A percentile compares a stretch with the other conserved stretches of the same genome.
These are phyloP conservation scores for Colossoma macropomum DNA, from an alignment of 2,113 vertebrate species.

Conservation along the genomic window DNA sequence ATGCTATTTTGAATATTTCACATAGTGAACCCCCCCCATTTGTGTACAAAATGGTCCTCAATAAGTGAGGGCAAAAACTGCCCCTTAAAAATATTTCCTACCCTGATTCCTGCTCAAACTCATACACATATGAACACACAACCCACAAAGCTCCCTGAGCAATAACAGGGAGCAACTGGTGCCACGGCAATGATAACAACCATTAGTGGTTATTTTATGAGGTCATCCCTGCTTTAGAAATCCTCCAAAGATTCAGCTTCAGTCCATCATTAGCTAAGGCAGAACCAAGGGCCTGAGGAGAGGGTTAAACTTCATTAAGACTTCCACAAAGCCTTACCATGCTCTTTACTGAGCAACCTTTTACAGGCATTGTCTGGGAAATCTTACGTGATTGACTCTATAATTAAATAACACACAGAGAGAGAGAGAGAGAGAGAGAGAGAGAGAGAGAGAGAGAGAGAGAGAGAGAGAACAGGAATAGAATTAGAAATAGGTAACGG, in stretches of 20 bases:
- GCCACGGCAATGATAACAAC: conserved; percentile 36
- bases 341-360: conserved; percentile 63
- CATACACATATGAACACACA: too few relatives aligned
- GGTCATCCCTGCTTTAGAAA: conserved; percentile 74
- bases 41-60: too few relatives aligned
- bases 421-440: neutral
- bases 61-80: too few relatives aligned
- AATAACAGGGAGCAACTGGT: conserved; percentile 12
- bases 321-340: conserved; percentile 62
- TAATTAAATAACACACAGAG: conserved; percentile 66
- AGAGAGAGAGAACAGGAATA: neutral
- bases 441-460: conserved; percentile 17
- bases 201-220: conserved; percentile 64
- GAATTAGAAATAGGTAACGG: neutral
- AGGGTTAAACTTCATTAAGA: conserved; percentile 67
- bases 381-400: conserved; percentile 69
- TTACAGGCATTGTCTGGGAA: conserved; percentile 69
- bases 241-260: conserved; percentile 73
- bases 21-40: too few relatives aligned
- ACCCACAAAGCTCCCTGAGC: neutral
- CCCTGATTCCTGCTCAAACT: too few relatives aligned
- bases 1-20: too few relatives aligned
- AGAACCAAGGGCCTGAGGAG: conserved; percentile 62
- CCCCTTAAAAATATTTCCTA: too few relatives aligned
- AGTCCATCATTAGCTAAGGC: conserved; percentile 58